Base-by-base conservation (phyloP, 2,888 invertebrate genomes). In the Caenorhabditis drosophilae region DNA sequence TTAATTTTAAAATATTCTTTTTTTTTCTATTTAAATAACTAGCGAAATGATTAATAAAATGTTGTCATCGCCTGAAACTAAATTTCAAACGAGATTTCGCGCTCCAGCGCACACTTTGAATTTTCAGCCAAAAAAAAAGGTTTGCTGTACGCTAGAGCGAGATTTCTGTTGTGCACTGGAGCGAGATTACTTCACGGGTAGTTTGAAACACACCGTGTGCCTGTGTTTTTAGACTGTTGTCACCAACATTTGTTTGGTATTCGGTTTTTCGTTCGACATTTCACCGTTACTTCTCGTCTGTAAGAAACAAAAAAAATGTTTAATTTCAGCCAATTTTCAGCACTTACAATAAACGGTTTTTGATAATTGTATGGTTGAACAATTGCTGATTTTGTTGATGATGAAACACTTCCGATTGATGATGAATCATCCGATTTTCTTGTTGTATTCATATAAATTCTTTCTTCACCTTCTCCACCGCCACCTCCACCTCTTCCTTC, bases 301-400 rank as follows among this genome's bases (percentile, higher is more conserved):
- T 1, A 60, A 59, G 2, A 15, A 46, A 6, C 22, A 9, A 11
- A 16, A 26, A 36, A 34, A 34, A 12, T 16, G 26, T 46, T 38
- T 4, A 48, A 47, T 12, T 52, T 44, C 11, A 11, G 1, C 23
- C 15, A 26, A 25, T 51, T 51, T 31, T 27, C 20, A 35, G 20
- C 22, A 41, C 51, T 50, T 42, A 57, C 63, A 9, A 36, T 56
- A 18, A 61, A 55, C 23, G 61, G 51, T 18, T 60, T 69, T 41
- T 64, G 64, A 51, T 69, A 69, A 38, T 69, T 69, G 41, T 61
- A 69, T 2, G 69, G 69, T 0, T 56, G n/a, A 2, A 69, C 61
- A 18, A 69, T 52, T 0, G 64, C 69, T 9, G 69, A 68, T 36
- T 52, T 63, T 16, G 64, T 45, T 7, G 57, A 38, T 1, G 44